Base-by-base conservation (phyloP, 2,888 invertebrate genomes). In the Nowickia ferox region DNA sequence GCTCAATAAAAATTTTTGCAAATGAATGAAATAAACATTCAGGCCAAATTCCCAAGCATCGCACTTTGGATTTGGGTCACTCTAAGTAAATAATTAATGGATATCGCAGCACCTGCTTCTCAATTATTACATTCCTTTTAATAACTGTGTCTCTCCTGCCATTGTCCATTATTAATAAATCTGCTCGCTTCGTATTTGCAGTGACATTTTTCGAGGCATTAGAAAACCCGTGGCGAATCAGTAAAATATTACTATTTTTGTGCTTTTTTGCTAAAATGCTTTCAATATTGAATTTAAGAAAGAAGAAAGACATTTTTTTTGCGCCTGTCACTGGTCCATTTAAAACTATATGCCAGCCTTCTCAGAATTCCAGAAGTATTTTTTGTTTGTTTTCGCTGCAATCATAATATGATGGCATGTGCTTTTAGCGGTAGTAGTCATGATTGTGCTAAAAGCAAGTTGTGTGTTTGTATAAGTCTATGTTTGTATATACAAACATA, bases 271-370 rank as follows among this genome's bases (percentile, higher is more conserved):
- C 40, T 13, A 65, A 87, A 87, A 88, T 87, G 88, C 88, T 89
- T 90, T 90, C 91, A 89, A 89, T 89, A 90, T 89, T 89, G 89
- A 91, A 91, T 91, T 91, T 90, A 91, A 90, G 89, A 88, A 88
- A 89, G 90, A 91, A 90, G 89, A 88, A 88, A 89, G 90, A 90
- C 88, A 90, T 91, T 90, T 90, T 90, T 90, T 30, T 90, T 66
- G n/a, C 53, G 9, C 0, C 46, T 17, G n/a, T 15, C 10, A 19
- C 10, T 53, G 79, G 40, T 66, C 55, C 40, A 84, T 71, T 42
- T 51, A 13, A 19, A 30, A 8, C 11, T 5, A n/a, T 19, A 55
- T 17, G 19, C 1, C 13, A 65, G 59, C 69, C 46, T 69, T 42
- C 68, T 59, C 2, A 4, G 53, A 22, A 51, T 15, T 59, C n/a